phyloP scores from a whole-genome alignment of 2,888 invertebrate species.

The Nephrotoma guestfalica region DNA sequence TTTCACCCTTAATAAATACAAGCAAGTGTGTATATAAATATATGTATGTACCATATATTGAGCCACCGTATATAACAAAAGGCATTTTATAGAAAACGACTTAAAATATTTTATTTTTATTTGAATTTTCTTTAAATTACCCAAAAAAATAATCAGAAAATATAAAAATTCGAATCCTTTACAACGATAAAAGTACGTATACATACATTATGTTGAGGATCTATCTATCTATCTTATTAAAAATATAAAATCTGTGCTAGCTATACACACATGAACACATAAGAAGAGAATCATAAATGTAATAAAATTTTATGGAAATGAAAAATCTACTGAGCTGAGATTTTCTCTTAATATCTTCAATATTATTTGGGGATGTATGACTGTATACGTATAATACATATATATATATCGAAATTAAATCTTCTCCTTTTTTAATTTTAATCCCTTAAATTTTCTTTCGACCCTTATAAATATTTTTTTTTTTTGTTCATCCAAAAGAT shows the following conservation, averaged over 20 bases:
- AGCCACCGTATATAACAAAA: not conserved
- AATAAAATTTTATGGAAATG: not conserved
- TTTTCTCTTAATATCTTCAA: not conserved
- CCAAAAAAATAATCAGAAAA: not conserved
- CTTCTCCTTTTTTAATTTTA: not conserved
- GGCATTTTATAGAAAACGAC: not conserved
- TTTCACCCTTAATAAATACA: not conserved
- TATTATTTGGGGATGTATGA: not conserved
- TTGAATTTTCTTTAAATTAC: not conserved
- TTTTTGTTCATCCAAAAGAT: not conserved
- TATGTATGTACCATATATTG: not conserved
- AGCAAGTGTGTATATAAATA: not conserved
- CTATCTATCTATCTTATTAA: not conserved
- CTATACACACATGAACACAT: not conserved
- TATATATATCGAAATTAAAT: not conserved
- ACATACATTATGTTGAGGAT: not conserved
- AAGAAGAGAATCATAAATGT: not conserved
- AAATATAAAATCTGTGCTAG: not conserved
- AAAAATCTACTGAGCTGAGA: not conserved
- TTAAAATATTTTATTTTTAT: not conserved
- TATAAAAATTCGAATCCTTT: not conserved
- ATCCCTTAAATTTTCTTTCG: not conserved
- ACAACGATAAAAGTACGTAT: not conserved
- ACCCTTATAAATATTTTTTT: not conserved
- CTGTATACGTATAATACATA: not conserved